Conservation (phyloP, 2,113 vertebrate genomes). For the Myocastor coypus region DNA sequence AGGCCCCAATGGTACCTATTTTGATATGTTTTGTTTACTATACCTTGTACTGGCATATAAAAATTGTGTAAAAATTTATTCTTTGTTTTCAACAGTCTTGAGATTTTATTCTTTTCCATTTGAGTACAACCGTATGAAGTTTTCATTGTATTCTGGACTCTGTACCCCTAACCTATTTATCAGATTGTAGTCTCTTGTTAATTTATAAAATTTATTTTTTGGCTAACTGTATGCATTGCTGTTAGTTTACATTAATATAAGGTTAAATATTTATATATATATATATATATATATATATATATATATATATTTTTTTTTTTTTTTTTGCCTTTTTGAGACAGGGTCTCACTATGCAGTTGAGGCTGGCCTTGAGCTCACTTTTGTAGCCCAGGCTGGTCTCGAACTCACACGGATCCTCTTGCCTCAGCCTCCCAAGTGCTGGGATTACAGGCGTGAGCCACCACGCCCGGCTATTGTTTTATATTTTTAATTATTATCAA, state of each 20-base stretch:
- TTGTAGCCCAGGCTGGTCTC: too few relatives aligned
- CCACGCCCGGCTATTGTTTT: not conserved
- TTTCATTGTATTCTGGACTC: not conserved
- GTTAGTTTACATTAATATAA: not conserved
- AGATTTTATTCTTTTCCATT: not conserved
- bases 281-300: too few relatives aligned
- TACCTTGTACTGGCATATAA: not conserved
- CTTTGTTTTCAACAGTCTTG: not conserved
- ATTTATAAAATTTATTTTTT: conserved; percentile 6
- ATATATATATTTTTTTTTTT: too few relatives aligned
- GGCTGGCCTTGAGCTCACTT: too few relatives aligned
- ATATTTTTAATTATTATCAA: not conserved
- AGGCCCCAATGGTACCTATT: not conserved
- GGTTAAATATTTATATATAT: too few relatives aligned
- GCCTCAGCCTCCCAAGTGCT: too few relatives aligned
- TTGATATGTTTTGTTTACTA: conserved; percentile 1
- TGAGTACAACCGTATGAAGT: not conserved
- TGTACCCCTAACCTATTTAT: not conserved
- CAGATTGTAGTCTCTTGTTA: not conserved
- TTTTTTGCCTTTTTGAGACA: too few relatives aligned
- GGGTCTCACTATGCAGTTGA: too few relatives aligned
- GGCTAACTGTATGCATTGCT: not conserved
- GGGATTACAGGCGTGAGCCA: too few relatives aligned
- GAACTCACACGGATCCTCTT: too few relatives aligned
- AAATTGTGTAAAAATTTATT: conserved; percentile 30